These are phyloP conservation scores for Meloidogyne hapla DNA, from an alignment of 1,140 invertebrate genomes.

Conservation along the genomic window DNA sequence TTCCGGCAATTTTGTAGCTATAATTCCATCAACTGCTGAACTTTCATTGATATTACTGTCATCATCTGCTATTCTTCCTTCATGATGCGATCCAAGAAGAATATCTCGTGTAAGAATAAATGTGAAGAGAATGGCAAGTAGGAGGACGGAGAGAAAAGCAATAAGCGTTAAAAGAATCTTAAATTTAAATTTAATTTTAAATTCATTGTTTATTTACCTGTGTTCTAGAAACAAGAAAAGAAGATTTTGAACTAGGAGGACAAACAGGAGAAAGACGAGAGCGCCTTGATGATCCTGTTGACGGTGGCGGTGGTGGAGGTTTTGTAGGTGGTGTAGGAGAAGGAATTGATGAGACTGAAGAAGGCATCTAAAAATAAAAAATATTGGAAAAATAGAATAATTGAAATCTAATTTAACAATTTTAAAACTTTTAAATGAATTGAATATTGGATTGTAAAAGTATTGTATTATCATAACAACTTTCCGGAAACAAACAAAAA, in stretches of 20 bases:
- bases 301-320: constrained; percentile 1
- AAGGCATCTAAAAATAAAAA: constrained; percentile 5
- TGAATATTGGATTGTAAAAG: too few species aligned
- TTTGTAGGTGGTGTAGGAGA: background rate
- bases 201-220: background rate
- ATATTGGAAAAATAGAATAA: too few species aligned
- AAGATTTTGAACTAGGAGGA: background rate
- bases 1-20: constrained; percentile 16
- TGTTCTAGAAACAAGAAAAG: background rate
- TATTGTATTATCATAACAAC: too few species aligned
- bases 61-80: background rate
- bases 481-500: too few species aligned
- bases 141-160: constrained; percentile 12
- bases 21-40: background rate
- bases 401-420: too few species aligned
- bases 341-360: background rate
- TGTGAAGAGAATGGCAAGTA: constrained; percentile 22
- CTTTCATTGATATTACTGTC: background rate
- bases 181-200: background rate
- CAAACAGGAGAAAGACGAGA: background rate
- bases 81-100: background rate
- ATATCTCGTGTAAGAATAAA: constrained; percentile 21
- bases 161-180: constrained; percentile 13
- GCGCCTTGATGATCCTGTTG: background rate
- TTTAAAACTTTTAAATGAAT: too few species aligned